Evolutionary conservation across 2,888 invertebrate genomes (phyloP), one percentile per base, ranked within the genome.

Genomic region (Drosophila villosipedis): DNA sequence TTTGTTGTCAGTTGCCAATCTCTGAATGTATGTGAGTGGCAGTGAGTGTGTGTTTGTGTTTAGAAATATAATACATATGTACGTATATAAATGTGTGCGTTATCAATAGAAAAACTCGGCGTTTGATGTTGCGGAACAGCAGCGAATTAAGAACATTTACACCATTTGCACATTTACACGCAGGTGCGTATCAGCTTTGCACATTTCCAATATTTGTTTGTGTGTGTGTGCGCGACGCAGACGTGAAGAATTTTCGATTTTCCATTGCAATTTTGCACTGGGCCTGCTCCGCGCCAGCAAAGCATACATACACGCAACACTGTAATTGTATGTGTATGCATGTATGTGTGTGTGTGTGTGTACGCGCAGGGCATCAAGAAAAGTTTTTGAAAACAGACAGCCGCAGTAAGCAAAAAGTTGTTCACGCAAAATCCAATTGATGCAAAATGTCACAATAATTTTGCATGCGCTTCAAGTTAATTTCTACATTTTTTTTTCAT

Each of bases 151-250:
- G 50, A 65, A 47, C 47, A 47, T 25, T 47, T 47, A 16, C 16
- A 16, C 9, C 16, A 16, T 47, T 25, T 25, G 58, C 53, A 94
- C 49, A 69, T 53, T 94, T 94, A 94, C 96, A 97, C 97, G 96
- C 97, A 97, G 97, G 97, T 97, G 97, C 97, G 97, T 97, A 88
- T 68, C 68, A 66, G 22, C 19, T 47, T 65, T 63, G 61, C 19
- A 66, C 39, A 54, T 50, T 33, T 49, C 31, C 25, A 59, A 16
- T 10, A n/a, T 57, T 16, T 49, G 25, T 31, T 12, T 55, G 60
- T 63, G 7, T 70, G 69, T 59, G 73, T 74, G 30, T 50, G 58
- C 67, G 69, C 77, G 82, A 97, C 97, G 97, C 97, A 97, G 97
- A 95, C 97, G 97, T 97, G 91, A 96, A 95, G 96, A 96, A 73